phyloP scores from a whole-genome alignment of 2,113 vertebrate species.

The Orientallactaga bullata region DNA sequence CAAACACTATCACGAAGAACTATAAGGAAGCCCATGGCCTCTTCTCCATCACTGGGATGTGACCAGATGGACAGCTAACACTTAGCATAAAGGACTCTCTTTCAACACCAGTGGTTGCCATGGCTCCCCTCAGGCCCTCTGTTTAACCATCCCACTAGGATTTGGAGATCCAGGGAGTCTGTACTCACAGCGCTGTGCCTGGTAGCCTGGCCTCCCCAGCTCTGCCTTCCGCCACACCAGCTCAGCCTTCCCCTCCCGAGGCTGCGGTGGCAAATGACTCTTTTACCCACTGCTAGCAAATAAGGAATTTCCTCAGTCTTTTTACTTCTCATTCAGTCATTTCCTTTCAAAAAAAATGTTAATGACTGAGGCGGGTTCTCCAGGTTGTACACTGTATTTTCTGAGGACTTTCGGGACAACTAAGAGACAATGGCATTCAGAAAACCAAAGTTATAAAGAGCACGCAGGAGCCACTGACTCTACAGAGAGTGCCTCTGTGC shows the following conservation, averaged over 20 bases:
- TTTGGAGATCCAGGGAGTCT: background rate
- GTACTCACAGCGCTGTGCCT: background rate
- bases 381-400: background rate
- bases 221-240: rapidly evolving
- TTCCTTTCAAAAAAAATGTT: background rate
- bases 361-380: background rate
- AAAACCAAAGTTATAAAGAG: background rate
- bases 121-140: background rate
- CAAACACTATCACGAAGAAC: background rate
- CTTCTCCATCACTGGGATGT: background rate
- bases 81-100: background rate
- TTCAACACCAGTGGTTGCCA: background rate
- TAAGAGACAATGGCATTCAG: background rate
- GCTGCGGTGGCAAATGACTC: background rate
- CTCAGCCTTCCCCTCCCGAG: background rate
- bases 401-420: background rate
- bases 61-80: background rate
- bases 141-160: background rate
- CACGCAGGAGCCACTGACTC: background rate
- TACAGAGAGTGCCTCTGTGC: background rate
- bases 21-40: background rate
- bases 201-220: background rate
- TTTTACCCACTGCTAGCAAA: background rate
- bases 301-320: background rate
- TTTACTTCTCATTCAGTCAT: background rate